Conservation (phyloP, 1,140 invertebrate species). For the Potamilus streckersoni region DNA sequence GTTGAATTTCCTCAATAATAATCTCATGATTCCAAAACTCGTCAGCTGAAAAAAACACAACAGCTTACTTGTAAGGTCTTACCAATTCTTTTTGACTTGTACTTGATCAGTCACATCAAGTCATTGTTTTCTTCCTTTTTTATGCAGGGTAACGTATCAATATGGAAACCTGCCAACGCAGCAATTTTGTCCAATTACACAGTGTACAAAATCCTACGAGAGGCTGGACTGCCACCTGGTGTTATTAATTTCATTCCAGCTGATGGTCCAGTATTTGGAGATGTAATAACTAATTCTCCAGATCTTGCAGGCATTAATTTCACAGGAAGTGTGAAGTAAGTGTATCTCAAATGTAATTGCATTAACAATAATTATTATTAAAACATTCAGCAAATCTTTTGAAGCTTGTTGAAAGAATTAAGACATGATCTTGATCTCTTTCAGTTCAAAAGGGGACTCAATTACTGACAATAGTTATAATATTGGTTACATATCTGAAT, state of each 20-base stretch:
- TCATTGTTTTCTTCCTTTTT: not conserved
- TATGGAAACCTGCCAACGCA: constrained; percentile 99
- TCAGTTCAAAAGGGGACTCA: too few species aligned
- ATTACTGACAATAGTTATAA: too few species aligned
- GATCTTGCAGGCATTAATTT: constrained; percentile 96
- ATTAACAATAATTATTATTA: not conserved
- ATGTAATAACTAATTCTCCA: constrained; percentile 87
- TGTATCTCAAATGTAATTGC: constrained; percentile 14
- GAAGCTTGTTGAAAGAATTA: too few species aligned
- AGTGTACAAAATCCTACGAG: constrained; percentile 82
- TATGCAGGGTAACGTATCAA: constrained; percentile 87
- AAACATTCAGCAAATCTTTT: not conserved
- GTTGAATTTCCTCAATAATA: too few species aligned
- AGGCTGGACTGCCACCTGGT: constrained; percentile 83
- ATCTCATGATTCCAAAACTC: too few species aligned
- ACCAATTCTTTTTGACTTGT: too few species aligned
- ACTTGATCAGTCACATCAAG: too few species aligned
- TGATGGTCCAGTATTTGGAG: constrained; percentile 95
- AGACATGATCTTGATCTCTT: too few species aligned
- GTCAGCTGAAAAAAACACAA: not conserved
- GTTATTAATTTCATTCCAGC: constrained; percentile 97
- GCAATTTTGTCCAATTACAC: constrained; percentile 96
- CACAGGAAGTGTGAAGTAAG: constrained; percentile 93
- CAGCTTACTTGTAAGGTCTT: not conserved
- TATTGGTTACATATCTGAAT: too few species aligned